Conservation (phyloP, 1,140 invertebrate species). For the Aphaenogaster floridana region DNA sequence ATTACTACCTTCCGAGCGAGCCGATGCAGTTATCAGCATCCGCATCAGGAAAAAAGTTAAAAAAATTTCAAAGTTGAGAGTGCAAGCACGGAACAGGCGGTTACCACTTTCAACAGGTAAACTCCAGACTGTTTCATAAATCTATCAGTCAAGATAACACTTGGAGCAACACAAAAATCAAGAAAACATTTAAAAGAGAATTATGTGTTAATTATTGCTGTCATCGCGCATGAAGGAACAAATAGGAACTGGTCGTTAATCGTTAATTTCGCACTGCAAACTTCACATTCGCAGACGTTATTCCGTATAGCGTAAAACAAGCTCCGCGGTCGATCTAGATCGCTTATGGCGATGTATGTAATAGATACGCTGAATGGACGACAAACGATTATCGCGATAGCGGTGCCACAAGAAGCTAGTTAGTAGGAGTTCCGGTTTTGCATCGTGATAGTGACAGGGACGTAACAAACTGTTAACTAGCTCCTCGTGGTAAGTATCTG, state of each 20-base stretch:
- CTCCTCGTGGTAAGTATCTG: conserved; percentile 51
- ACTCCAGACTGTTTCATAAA: neutral
- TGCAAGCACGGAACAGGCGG: neutral
- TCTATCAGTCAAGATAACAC: neutral
- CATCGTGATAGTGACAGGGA: conserved; percentile 60
- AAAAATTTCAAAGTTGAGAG: conserved; percentile 7
- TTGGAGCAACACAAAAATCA: neutral
- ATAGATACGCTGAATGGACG: conserved; percentile 63
- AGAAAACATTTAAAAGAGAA: neutral
- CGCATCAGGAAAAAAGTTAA: neutral
- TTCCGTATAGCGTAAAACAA: neutral
- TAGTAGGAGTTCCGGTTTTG: conserved; percentile 57
- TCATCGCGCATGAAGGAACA: too few species aligned
- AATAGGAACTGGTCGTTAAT: neutral
- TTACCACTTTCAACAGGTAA: neutral
- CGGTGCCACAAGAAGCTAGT: conserved; percentile 56
- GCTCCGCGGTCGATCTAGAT: conserved; percentile 26
- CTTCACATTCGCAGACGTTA: neutral
- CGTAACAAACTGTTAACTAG: conserved; percentile 64
- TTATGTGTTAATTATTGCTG: neutral
- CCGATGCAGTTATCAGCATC: conserved; percentile 36
- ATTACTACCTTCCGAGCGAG: conserved; percentile 52
- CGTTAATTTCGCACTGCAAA: neutral
- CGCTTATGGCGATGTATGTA: conserved; percentile 57
- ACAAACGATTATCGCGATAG: conserved; percentile 64